These are phyloP conservation scores for Xylota segnis DNA, from an alignment of 2,888 invertebrate species.

Conservation along the genomic window DNA sequence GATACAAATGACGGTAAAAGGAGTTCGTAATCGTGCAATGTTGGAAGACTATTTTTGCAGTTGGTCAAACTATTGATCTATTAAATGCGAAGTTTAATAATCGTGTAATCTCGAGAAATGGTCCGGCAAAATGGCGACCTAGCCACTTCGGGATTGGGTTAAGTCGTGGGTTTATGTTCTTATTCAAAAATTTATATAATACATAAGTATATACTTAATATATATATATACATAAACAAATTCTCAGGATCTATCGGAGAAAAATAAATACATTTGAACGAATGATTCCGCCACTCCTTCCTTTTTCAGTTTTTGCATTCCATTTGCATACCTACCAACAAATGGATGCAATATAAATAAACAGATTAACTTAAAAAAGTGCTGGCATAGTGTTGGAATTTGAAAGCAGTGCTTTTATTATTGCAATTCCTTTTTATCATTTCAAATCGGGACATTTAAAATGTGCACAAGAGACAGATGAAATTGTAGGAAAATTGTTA, in stretches of 20 bases:
- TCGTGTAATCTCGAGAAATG: too few relatives aligned
- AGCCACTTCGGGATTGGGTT: too few relatives aligned
- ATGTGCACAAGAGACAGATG: not conserved
- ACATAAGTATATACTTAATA: not conserved
- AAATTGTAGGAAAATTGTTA: not conserved
- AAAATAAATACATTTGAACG: not conserved
- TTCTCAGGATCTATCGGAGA: not conserved
- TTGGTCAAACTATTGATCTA: too few relatives aligned
- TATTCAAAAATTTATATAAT: too few relatives aligned
- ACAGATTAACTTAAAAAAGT: slow-evolving; percentile 5
- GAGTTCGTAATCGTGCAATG: too few relatives aligned
- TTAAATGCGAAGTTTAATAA: too few relatives aligned
- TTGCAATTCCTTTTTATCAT: not conserved
- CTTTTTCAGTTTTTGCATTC: not conserved
- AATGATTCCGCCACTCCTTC: not conserved
- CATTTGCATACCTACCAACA: not conserved
- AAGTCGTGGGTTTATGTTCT: too few relatives aligned
- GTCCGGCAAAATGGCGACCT: too few relatives aligned
- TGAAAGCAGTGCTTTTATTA: slow-evolving; percentile 1
- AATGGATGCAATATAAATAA: not conserved
- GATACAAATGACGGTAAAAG: too few relatives aligned
- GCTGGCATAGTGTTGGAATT: not conserved
- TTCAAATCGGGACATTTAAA: not conserved
- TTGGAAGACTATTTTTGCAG: too few relatives aligned
- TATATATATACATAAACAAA: not conserved